Evolutionary conservation across 2,888 invertebrate species (phyloP).

Genomic region (Pimpla rufipes): DNA sequence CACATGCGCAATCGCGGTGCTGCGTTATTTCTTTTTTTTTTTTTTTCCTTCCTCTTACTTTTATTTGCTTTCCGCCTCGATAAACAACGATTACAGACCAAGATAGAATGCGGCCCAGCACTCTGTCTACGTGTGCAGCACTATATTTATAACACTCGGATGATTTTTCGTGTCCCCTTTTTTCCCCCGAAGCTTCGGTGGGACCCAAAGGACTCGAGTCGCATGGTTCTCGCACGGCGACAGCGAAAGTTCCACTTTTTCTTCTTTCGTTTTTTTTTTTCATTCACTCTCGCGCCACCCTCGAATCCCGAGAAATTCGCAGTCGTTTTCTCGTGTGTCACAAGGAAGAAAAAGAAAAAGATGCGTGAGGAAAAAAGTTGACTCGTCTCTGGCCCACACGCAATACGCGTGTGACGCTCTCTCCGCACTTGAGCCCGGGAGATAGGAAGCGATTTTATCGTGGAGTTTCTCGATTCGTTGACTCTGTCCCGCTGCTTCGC

Average conservation of each 20-base stretch:
- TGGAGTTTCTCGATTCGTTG: slow-evolving; percentile 49
- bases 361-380: slow-evolving; percentile 29
- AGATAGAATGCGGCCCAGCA: slow-evolving; percentile 47
- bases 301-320: slow-evolving; percentile 20
- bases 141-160: slow-evolving; percentile 45
- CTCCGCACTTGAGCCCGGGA: neutral
- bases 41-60: slow-evolving; percentile 38
- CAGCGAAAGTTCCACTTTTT: slow-evolving; percentile 24
- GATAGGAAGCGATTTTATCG: slow-evolving; percentile 43
- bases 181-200: slow-evolving; percentile 36
- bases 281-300: slow-evolving; percentile 19
- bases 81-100: slow-evolving; percentile 77
- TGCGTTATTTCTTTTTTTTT: slow-evolving; percentile 40
- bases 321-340: slow-evolving; percentile 13
- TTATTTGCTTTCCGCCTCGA: slow-evolving; percentile 71
- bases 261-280: slow-evolving; percentile 25
- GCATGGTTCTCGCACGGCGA: neutral
- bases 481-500: slow-evolving; percentile 16
- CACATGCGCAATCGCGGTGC: slow-evolving; percentile 28
- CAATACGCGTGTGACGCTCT: neutral
- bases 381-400: neutral
- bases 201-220: neutral
- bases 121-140: slow-evolving; percentile 15
- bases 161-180: slow-evolving; percentile 32
- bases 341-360: neutral